Evolutionary conservation across 2,888 invertebrate genomes (phyloP), one percentile per base, ranked within the genome.

Genomic region (Acanthococcus lagerstroemiae): DNA sequence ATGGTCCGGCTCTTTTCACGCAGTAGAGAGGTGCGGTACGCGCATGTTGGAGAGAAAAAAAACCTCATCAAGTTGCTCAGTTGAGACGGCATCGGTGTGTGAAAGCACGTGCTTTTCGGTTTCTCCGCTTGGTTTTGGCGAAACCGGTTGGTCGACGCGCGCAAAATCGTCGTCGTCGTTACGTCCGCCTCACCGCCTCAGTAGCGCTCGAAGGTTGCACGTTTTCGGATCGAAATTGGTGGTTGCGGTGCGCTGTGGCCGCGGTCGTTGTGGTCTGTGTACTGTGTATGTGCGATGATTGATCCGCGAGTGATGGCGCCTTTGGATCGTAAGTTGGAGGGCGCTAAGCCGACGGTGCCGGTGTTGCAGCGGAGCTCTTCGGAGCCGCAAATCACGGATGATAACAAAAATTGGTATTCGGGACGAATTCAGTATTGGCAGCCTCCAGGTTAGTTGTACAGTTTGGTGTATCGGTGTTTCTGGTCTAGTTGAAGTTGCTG

Each of bases 391-490:
- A 56, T 21, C 21, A 56, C 37, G 56, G 17, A 44, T 9, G 48
- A 46, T 25, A 58, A 25, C 19, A 25, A 5, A 58, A 58, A 45
- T 37, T 58, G 58, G 58, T 22, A 46, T 25, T 12, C 22, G 15
- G 58, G 48, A 25, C 58, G 58, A 17, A 46, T 58, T 9, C 58
- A 22, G 24, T 45, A 58, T 48, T 58, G 58, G 58, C 24, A 58
- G 19, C 58, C 46, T 22, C 25, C 58, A 58, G 58, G 58, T 58
- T 21, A 52, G 52, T 37, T 7, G 7, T 37, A 9, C 37, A 15
- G 37, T 37, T 7, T 7, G 6, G 46, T 5, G 15, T 45, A 19
- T 17, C 4, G 15, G 19, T 7, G 15, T 45, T 5, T 45, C 46
- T 37, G 37, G 7, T 37, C 15, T 7, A 15, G 37, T 37, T 37